Evolutionary conservation across 2,113 vertebrate genomes (phyloP), one percentile per base, ranked within the genome.

Genomic region (Eleginops maclovinus): DNA sequence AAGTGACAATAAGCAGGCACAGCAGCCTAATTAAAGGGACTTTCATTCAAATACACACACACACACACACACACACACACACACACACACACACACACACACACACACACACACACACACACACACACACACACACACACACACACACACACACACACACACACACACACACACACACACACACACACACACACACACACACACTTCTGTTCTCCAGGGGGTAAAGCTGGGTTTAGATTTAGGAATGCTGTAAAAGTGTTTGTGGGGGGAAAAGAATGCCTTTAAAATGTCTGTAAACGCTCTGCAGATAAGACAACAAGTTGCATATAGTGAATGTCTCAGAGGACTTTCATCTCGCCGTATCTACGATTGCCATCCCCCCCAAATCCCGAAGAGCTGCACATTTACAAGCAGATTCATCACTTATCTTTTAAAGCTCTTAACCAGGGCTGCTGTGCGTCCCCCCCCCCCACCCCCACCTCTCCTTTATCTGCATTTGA

Each of bases 401-500:
- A 43, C 80, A 83, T 87, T 81, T 87, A 88, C 88, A 81, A 86
- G 83, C 77, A 82, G 81, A 90, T 87, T 74, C 80, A 63, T 81
- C 60, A 73, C 75, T 83, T 88, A 88, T 88, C 85, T 86, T 68
- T 83, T 54, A 41, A 82, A 70, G 80, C 79, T 83, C 66, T 89
- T 83, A 88, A 87, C 84, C 83, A 12, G 61, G 74, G 36, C 77
- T 66, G 63, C 46, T 59, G 76, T 79, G 72, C 41, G 7, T 66
- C 59, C 60, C 74, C 63, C 81, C 62, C 84, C 71, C 77, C 49
- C n/a, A n/a, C n/a, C n/a, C n/a, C n/a, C n/a, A n/a, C n/a, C n/a
- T n/a, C n/a, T n/a, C 66, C 82, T 89, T 91, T 88, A 92, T 91
- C 88, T 81, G 75, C 46, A 58, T 83, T 80, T 88, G 87, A 92